Conservation (phyloP, 2,888 invertebrate genomes). For the Euplagia quadripunctaria region DNA sequence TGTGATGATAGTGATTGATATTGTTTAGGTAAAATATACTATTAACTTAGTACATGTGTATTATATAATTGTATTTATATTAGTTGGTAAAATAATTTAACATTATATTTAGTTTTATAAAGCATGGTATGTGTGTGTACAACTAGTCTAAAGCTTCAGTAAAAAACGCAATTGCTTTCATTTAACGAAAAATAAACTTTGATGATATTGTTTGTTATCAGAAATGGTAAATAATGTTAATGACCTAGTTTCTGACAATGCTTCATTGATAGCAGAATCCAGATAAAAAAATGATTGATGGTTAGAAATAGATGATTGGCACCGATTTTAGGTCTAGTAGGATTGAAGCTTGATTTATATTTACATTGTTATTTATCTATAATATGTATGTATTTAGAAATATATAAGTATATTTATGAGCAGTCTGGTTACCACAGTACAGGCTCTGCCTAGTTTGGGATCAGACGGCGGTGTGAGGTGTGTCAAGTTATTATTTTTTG, state of each 20-base stretch:
- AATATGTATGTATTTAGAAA: too few relatives aligned
- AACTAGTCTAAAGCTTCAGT: constrained; percentile 50
- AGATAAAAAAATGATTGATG: constrained; percentile 1
- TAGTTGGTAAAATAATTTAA: constrained; percentile 41
- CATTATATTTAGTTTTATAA: constrained; percentile 33
- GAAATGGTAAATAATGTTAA: background rate
- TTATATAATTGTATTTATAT: constrained; percentile 39
- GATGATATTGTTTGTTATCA: background rate
- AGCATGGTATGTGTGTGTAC: constrained; percentile 43
- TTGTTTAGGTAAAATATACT: constrained; percentile 37
- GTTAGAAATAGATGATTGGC: background rate
- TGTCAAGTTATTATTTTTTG: background rate
- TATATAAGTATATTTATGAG: too few relatives aligned
- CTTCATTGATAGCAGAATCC: background rate
- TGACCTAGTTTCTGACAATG: background rate
- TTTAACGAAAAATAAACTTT: background rate
- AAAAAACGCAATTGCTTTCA: constrained; percentile 21
- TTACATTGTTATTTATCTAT: too few relatives aligned
- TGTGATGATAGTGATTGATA: constrained; percentile 41
- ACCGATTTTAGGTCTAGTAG: background rate
- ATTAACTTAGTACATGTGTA: constrained; percentile 31
- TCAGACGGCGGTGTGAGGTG: too few relatives aligned
- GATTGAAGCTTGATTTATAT: background rate
- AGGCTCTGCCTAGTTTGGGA: too few relatives aligned
- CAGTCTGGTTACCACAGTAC: too few relatives aligned